Conservation (phyloP, 2,113 vertebrate species). For the Anarhynchus alexandrinus region DNA sequence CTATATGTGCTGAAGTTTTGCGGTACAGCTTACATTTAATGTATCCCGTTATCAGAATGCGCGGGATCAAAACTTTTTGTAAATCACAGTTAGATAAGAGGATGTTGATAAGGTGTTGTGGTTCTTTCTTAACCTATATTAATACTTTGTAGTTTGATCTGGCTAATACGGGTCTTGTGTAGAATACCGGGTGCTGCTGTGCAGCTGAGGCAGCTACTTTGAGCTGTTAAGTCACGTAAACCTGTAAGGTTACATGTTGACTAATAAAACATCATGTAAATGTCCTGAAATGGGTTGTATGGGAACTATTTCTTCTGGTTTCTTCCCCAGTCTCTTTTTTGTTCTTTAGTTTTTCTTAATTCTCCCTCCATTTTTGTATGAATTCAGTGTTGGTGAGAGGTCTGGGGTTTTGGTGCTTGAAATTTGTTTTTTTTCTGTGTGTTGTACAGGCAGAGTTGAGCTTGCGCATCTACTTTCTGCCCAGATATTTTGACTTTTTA, state of each 20-base stretch:
- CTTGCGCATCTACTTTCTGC: rapidly evolving
- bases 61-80: background rate
- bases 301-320: background rate
- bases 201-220: background rate
- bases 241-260: background rate
- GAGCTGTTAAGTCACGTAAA: background rate
- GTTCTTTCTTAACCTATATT: background rate
- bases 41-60: rapidly evolving
- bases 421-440: background rate
- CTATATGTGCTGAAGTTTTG: rapidly evolving
- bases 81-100: background rate
- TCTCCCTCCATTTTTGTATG: rapidly evolving
- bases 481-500: background rate
- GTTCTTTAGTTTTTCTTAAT: background rate
- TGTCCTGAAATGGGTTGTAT: background rate
- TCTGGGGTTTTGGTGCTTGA: background rate
- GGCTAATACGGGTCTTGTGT: background rate
- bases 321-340: background rate
- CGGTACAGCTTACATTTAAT: rapidly evolving
- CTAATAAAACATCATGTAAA: background rate
- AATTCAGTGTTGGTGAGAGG: background rate
- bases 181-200: background rate
- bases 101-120: background rate
- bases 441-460: background rate
- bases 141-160: background rate